Evolutionary conservation across 2,797 vertebrate species (phyloP).

Genomic region (Rhinatrema bivittatum): DNA sequence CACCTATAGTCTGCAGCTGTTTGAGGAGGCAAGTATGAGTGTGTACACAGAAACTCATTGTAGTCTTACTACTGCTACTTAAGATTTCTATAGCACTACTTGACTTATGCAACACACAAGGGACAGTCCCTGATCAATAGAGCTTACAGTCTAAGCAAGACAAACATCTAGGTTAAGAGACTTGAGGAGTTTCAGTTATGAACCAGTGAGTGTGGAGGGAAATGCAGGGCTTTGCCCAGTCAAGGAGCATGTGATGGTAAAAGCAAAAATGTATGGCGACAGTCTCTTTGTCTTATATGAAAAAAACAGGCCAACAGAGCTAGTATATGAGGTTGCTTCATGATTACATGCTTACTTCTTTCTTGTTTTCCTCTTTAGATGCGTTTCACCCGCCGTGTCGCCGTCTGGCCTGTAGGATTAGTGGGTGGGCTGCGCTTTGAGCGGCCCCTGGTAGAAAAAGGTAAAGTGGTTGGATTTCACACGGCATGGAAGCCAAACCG

Average conservation of each 20-base stretch:
- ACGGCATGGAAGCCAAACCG: slow-evolving; percentile 83
- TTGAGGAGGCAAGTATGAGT: slow-evolving; percentile 78
- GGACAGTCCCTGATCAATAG: no score
- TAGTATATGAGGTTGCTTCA: no score
- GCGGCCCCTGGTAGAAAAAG: slow-evolving; percentile 73
- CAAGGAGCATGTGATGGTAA: not conserved
- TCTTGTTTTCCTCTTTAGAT: slow-evolving; percentile 56
- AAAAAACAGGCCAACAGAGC: no score
- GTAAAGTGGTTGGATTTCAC: slow-evolving; percentile 80
- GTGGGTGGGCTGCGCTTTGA: slow-evolving; percentile 88
- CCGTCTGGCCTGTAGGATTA: slow-evolving; percentile 86
- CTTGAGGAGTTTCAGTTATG: no score
- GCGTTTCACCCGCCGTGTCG: slow-evolving; percentile 74
- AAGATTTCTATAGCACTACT: no score
- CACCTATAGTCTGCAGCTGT: slow-evolving; percentile 91
- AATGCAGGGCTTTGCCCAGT: no score
- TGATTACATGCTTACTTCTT: no score
- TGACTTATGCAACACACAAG: no score
- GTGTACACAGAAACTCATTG: no score
- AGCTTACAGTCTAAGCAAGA: no score
- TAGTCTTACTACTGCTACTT: no score
- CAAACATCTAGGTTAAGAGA: no score
- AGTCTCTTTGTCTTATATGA: not conserved
- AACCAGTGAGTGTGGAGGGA: not conserved
- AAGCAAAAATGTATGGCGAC: not conserved